Evolutionary conservation across 2,113 vertebrate genomes (phyloP).

Genomic region (Turdus rufiventris): DNA sequence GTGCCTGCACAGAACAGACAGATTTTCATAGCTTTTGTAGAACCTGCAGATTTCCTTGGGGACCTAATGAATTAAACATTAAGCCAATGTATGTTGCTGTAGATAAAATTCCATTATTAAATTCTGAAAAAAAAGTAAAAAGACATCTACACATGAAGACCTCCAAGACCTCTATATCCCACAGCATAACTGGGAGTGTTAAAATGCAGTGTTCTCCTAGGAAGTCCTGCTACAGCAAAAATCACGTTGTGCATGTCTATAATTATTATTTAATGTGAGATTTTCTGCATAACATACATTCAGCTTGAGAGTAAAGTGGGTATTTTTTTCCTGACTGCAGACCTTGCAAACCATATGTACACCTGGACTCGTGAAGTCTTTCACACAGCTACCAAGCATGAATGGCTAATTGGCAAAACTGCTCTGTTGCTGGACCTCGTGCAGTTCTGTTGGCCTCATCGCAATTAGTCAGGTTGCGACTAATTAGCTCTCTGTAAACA

Average conservation of each 20-base stretch:
- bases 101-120: constrained; percentile 6
- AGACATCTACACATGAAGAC: not conserved
- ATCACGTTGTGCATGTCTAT: not conserved
- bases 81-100: not conserved
- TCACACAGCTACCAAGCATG: not conserved
- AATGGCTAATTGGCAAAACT: not conserved
- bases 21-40: not conserved
- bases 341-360: not conserved
- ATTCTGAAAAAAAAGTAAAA: not conserved
- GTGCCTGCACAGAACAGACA: not conserved
- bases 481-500: constrained; percentile 30
- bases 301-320: not conserved
- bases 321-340: not conserved
- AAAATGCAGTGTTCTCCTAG: not conserved
- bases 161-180: not conserved
- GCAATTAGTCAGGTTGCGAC: not conserved
- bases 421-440: not conserved
- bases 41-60: constrained; percentile 7
- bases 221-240: not conserved
- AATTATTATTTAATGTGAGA: not conserved
- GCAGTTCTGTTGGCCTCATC: not conserved
- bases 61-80: constrained; percentile 26
- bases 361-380: rapidly evolving
- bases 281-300: not conserved
- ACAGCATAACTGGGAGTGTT: not conserved